These are phyloP conservation scores for Drosophila varians DNA, from an alignment of 1,140 invertebrate genomes.

Conservation along the genomic window DNA sequence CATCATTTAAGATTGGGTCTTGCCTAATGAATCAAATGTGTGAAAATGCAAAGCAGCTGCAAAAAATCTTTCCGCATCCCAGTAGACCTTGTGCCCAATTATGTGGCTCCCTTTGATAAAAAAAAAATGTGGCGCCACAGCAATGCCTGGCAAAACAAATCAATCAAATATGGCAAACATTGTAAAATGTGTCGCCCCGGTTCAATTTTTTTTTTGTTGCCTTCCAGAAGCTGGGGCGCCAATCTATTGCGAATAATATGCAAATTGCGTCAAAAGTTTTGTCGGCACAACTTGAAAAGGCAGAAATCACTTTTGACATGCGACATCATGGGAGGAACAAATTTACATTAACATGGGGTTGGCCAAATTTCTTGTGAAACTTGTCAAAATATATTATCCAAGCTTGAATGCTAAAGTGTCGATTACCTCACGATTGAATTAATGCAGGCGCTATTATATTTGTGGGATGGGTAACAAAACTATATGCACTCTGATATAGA, in stretches of 20 bases:
- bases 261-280: slow-evolving; percentile 66
- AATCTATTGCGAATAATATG: slow-evolving; percentile 48
- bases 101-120: slow-evolving; percentile 34
- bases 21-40: slow-evolving; percentile 48
- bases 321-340: slow-evolving; percentile 54
- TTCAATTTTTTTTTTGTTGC: slow-evolving; percentile 1
- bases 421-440: slow-evolving; percentile 2
- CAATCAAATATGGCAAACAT: slow-evolving; percentile 65
- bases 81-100: slow-evolving; percentile 47
- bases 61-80: slow-evolving; percentile 20
- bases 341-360: slow-evolving; percentile 23
- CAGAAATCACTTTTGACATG: slow-evolving; percentile 67
- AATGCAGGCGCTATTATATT: neutral
- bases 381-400: slow-evolving; percentile 21
- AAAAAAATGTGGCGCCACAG: slow-evolving; percentile 49
- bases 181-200: slow-evolving; percentile 50
- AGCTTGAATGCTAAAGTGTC: slow-evolving; percentile 3
- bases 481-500: neutral
- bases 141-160: slow-evolving; percentile 76
- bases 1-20: neutral
- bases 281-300: slow-evolving; percentile 70
- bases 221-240: slow-evolving; percentile 64
- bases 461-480: too few relatives aligned
- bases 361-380: slow-evolving; percentile 34
- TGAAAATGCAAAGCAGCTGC: slow-evolving; percentile 62